Evolutionary conservation across 2,888 invertebrate species (phyloP).

Genomic region (Aquatica leii): DNA sequence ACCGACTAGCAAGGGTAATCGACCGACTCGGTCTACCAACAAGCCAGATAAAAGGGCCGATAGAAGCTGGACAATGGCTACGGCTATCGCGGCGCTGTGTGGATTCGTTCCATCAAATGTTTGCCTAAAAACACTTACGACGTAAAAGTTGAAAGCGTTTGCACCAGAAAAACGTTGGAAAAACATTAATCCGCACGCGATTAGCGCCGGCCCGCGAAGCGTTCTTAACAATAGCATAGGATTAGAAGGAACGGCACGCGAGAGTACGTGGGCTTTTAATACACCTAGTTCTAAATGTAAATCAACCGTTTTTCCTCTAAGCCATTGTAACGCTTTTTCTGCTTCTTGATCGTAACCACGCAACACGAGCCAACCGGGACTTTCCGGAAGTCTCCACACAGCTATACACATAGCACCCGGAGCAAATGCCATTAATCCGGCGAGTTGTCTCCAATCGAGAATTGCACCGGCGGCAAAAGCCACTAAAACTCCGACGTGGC

Average conservation of each 20-base stretch:
- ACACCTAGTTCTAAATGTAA: constrained; percentile 78
- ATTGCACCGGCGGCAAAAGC: constrained; percentile 85
- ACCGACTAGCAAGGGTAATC: constrained; percentile 82
- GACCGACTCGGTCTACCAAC: constrained; percentile 85
- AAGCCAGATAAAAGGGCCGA: constrained; percentile 83
- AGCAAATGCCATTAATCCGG: constrained; percentile 79
- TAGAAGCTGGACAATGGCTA: constrained; percentile 85
- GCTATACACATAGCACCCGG: constrained; percentile 80
- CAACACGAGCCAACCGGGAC: constrained; percentile 83
- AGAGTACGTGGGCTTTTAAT: constrained; percentile 73
- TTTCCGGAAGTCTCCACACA: constrained; percentile 85
- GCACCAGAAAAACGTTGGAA: constrained; percentile 88
- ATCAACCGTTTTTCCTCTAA: constrained; percentile 80
- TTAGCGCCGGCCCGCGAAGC: constrained; percentile 76
- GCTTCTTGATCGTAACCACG: constrained; percentile 81
- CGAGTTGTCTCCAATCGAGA: constrained; percentile 85
- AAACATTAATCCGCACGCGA: constrained; percentile 88
- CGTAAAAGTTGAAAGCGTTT: constrained; percentile 85
- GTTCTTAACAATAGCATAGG: constrained; percentile 52
- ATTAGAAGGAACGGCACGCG: constrained; percentile 48
- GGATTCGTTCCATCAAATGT: constrained; percentile 85
- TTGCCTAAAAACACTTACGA: constrained; percentile 85
- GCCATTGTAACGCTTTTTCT: constrained; percentile 77
- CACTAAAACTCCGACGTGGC: constrained; percentile 84
- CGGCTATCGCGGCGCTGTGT: constrained; percentile 84